Base-by-base conservation (phyloP, 2,888 invertebrate genomes). In the Drosophila percnosoma region DNA sequence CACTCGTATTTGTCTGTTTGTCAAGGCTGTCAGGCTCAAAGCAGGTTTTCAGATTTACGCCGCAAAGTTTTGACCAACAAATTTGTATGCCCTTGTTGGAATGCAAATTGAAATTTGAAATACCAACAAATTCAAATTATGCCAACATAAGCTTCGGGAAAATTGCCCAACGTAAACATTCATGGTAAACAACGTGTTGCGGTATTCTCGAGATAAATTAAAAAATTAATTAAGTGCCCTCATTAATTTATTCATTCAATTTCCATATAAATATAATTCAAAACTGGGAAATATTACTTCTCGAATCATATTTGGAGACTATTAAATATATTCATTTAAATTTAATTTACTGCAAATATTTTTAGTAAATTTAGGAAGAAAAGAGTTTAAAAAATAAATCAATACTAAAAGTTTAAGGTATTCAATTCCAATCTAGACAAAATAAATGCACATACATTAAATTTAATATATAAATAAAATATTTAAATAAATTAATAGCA, bases 1-100 rank as follows among this genome's bases (percentile, higher is more conserved):
- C 57, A 34, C 34, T 27, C 27, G 36, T 36, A 67, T 75, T 78
- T 64, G 71, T 61, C 65, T 80, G 71, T 75, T 78, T 78, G 76
- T 71, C 57, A 24, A 24, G 24, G 24, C 24, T 24, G 24, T 24
- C 38, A 59, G 42, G 75, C 78, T 67, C 63, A 68, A 63, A 52
- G 48, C 42, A 33, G 53, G 33, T 29, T 68, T 62, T 29, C 18
- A 40, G 53, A 55, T 63, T 69, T 60, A 53, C 51, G 55, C 65
- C 11, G 27, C 5, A 51, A 34, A 24, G 24, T 29, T 67, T 67
- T 8, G 34, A 24, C 51, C 29, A 21, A 40, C 36, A 57, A 52
- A 55, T 49, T 52, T 36, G 40, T 40, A 64, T 79, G 80, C 64
- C 53, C 64, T 79, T 57, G 59, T 60, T 60, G 15, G 42, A 52